phyloP scores from a whole-genome alignment of 2,888 invertebrate species.

The Drosophila formosana region DNA sequence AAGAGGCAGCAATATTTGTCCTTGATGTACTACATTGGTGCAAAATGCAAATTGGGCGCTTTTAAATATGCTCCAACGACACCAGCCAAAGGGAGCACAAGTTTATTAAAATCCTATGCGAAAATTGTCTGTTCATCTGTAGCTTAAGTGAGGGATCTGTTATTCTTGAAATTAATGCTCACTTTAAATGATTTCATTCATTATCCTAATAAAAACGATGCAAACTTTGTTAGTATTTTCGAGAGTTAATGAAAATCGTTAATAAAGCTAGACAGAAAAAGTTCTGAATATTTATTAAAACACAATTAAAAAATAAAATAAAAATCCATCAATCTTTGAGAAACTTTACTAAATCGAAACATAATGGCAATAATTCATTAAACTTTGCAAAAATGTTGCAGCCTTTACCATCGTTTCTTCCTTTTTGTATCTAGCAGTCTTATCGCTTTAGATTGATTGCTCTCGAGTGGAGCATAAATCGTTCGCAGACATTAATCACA shows the following conservation, averaged over 20 bases:
- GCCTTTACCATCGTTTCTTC: background rate
- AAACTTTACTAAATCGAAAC: background rate
- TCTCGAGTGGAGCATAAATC: conserved; percentile 25
- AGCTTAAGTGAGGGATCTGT: no score
- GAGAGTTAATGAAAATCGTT: no score
- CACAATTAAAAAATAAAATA: no score
- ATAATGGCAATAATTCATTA: background rate
- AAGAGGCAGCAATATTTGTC: conserved; percentile 6
- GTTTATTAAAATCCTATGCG: no score
- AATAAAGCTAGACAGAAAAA: no score
- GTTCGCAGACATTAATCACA: conserved; percentile 37
- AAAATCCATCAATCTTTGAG: no score
- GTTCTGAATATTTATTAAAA: no score
- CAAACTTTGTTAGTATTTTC: no score
- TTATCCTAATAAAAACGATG: no score
- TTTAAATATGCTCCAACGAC: background rate
- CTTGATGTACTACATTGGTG: conserved; percentile 14
- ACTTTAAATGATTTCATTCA: no score
- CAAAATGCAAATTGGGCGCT: background rate
- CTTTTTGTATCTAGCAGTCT: background rate
- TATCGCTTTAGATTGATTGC: background rate
- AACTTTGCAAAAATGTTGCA: background rate
- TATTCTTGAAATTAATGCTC: no score
- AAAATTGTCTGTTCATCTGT: no score
- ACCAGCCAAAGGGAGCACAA: background rate